Conservation (phyloP, 1,140 invertebrate species). For the Theocolax elegans region DNA sequence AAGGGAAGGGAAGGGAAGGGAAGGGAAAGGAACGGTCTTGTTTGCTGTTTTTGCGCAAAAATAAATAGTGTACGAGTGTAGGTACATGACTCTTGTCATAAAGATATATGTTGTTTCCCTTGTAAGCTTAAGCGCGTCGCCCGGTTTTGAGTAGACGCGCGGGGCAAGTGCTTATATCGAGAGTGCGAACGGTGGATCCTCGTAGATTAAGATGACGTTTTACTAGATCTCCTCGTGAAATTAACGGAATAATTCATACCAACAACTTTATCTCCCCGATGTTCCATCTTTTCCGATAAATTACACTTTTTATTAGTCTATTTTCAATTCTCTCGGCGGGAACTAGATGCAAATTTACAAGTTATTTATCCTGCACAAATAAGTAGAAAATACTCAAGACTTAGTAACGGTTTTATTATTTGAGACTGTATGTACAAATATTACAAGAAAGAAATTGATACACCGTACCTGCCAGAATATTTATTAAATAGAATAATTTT, state of each 20-base stretch:
- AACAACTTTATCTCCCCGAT: too few relatives aligned
- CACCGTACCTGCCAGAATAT: too few relatives aligned
- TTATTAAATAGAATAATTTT: too few relatives aligned
- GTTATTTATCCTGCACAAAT: too few relatives aligned
- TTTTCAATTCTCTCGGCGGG: not conserved
- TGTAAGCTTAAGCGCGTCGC: conserved; percentile 20
- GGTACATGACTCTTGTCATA: conserved; percentile 34
- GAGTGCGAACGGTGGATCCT: not conserved
- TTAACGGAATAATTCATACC: not conserved
- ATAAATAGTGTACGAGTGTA: conserved; percentile 33
- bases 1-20: not conserved
- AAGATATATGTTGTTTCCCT: conserved; percentile 36
- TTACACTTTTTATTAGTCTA: not conserved
- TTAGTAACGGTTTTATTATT: too few relatives aligned
- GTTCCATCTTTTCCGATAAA: not conserved
- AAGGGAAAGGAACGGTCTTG: conserved; percentile 1
- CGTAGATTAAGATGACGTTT: not conserved
- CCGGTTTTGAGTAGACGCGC: conserved; percentile 5
- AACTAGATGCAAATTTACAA: too few relatives aligned
- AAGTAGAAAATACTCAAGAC: too few relatives aligned
- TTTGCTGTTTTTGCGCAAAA: conserved; percentile 32
- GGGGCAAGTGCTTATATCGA: conserved; percentile 1
- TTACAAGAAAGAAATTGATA: too few relatives aligned
- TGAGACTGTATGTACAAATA: too few relatives aligned
- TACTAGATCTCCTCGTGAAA: not conserved